Conservation (phyloP, 2,888 invertebrate genomes). For the Halictus ligatus region DNA sequence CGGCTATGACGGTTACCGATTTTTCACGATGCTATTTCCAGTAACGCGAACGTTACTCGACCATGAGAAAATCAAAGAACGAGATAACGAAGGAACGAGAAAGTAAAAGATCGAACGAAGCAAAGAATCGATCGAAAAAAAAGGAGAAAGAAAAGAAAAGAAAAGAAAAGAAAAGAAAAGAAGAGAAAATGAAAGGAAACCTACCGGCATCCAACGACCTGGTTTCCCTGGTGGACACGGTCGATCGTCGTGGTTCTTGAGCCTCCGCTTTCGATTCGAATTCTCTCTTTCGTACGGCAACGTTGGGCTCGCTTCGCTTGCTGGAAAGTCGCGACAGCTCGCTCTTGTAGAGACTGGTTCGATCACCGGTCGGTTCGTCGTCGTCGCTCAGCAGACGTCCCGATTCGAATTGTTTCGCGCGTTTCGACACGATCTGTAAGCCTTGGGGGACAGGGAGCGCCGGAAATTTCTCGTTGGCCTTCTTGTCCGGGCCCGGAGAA, state of each 20-base stretch:
- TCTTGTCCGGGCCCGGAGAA: conserved; percentile 82
- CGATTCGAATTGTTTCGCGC: conserved; percentile 91
- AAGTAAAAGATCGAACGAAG: not conserved
- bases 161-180: not conserved
- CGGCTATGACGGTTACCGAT: not conserved
- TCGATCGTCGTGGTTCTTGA: conserved; percentile 82
- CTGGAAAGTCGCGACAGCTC: conserved; percentile 88
- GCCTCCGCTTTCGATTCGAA: conserved; percentile 88
- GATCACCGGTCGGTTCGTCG: conserved; percentile 86
- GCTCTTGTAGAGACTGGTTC: conserved; percentile 89
- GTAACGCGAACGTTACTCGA: not conserved
- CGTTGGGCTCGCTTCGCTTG: conserved; percentile 90
- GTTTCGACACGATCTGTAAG: conserved; percentile 89
- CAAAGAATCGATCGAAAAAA: not conserved
- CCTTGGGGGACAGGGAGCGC: conserved; percentile 79
- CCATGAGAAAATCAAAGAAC: not conserved
- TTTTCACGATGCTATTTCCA: not conserved
- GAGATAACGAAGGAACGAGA: not conserved
- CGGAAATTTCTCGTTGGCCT: conserved; percentile 77
- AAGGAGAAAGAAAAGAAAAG: not conserved
- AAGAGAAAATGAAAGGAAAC: not conserved
- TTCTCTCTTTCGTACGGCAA: conserved; percentile 90
- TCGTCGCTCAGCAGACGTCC: conserved; percentile 87
- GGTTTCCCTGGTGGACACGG: conserved; percentile 84
- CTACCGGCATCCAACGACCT: conserved; percentile 86